Evolutionary conservation across 2,113 vertebrate genomes (phyloP).

Genomic region (Dendrocopos noguchii): DNA sequence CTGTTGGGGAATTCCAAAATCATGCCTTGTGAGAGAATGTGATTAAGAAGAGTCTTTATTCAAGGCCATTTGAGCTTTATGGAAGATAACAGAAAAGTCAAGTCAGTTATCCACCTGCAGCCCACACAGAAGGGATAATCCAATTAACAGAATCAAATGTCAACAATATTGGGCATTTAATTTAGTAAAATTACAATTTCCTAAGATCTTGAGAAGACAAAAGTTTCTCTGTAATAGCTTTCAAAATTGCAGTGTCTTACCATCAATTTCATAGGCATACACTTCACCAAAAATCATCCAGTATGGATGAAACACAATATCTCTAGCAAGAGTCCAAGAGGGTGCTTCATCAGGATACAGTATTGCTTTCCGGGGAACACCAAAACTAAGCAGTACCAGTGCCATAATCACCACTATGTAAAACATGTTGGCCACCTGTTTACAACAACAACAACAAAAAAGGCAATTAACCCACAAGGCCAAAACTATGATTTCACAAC

Average conservation of each 20-base stretch:
- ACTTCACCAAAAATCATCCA: slow-evolving; percentile 99
- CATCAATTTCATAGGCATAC: slow-evolving; percentile 99
- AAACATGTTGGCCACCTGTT: slow-evolving; percentile 99
- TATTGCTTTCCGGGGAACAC: slow-evolving; percentile 97
- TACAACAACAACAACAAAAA: slow-evolving; percentile 5
- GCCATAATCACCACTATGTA: slow-evolving; percentile 99
- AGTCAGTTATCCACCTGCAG: not conserved
- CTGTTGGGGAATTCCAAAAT: not conserved
- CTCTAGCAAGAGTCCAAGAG: slow-evolving; percentile 92
- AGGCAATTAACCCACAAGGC: not conserved
- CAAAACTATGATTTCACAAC: not conserved
- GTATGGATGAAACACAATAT: slow-evolving; percentile 97
- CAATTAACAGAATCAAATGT: not conserved
- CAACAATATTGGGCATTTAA: not conserved
- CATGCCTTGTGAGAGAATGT: not conserved
- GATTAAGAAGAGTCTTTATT: not conserved
- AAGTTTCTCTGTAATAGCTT: not conserved
- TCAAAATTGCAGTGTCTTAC: slow-evolving; percentile 77
- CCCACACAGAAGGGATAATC: not conserved
- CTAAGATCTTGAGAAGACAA: not conserved
- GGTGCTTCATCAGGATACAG: slow-evolving; percentile 89
- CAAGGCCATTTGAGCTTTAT: not conserved
- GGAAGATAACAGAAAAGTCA: not conserved
- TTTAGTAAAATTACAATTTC: not conserved
- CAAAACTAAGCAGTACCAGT: slow-evolving; percentile 94